Evolutionary conservation across 2,888 invertebrate species (phyloP), one percentile per base, ranked within the genome.

Genomic region (Philopedon plagiatum): DNA sequence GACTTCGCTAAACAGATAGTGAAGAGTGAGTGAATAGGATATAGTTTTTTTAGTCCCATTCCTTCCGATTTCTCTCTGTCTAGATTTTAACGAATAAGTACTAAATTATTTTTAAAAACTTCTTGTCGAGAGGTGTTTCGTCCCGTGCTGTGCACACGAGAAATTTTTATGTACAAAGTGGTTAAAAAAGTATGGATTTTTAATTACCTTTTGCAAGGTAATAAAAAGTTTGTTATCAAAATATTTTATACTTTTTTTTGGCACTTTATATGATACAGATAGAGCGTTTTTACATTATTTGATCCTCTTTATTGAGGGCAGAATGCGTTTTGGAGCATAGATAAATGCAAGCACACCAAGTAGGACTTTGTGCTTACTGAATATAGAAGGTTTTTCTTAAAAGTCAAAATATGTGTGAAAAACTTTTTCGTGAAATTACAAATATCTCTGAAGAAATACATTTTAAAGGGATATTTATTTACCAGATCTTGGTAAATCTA

Each of bases 21-120:
- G 46, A 66, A 21, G 57, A 44, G 61, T 61, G 61, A 29, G 61
- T 61, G 46, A 61, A 61, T 61, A 61, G 46, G 60, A 61, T 61
- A 18, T 44, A 58, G 26, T 39, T 21, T 23, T 58, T 58, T 58
- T 37, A 23, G 11, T 58, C 58, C 41, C 39, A 15, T 23, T 61
- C 23, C 44, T 61, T 13, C 44, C 15, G 23, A n/a, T 61, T 15
- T 61, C 61, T 26, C 46, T 44, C 44, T 46, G 37, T 46, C 46
- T 58, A 58, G 26, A 46, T 61, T 46, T 61, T 44, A 61, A 34
- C 61, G 44, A 18, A 41, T 46, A 61, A 61, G 26, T 32, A 44
- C 44, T 61, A 60, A 60, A 41, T 60, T 60, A 41, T 60, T 61
- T 44, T 44, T 61, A 19, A 46, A 61, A 61, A 13, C 51, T 29